These are phyloP conservation scores for Drosophila nikananu DNA, from an alignment of 1,140 invertebrate species.

Conservation along the genomic window DNA sequence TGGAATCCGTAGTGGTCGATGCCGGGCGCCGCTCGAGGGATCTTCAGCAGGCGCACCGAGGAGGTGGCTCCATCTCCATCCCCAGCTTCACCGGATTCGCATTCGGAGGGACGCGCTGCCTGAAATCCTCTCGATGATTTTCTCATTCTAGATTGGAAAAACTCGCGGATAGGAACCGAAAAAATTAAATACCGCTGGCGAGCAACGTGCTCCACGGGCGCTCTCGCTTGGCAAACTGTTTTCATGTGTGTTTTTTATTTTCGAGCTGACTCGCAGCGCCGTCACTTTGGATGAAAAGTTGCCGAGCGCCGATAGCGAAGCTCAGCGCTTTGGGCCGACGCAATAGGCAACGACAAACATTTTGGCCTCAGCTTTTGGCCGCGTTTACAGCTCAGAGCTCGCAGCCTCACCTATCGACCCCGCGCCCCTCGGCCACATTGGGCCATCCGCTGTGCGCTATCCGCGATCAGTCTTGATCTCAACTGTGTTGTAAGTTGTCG, in stretches of 20 bases:
- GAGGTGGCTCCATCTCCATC: constrained; percentile 30
- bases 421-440: constrained; percentile 5
- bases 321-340: constrained; percentile 44
- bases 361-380: constrained; percentile 43
- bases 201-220: constrained; percentile 61
- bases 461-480: constrained; percentile 13
- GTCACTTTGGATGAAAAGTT: constrained; percentile 30
- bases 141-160: constrained; percentile 22
- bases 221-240: constrained; percentile 62
- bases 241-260: constrained; percentile 35
- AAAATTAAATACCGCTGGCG: constrained; percentile 14
- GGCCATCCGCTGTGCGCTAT: constrained; percentile 3
- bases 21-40: constrained; percentile 68
- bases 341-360: constrained; percentile 46
- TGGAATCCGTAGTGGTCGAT: constrained; percentile 88
- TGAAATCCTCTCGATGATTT: constrained; percentile 21
- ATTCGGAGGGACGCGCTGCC: neutral
- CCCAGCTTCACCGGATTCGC: neutral
- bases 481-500: constrained; percentile 42
- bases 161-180: constrained; percentile 6
- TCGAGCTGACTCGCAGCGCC: constrained; percentile 21
- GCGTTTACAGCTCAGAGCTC: constrained; percentile 44
- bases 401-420: constrained; percentile 31
- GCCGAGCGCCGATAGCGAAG: constrained; percentile 37
- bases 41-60: constrained; percentile 76